Conservation (phyloP, 2,797 vertebrate species). For the Squalus acanthias region DNA sequence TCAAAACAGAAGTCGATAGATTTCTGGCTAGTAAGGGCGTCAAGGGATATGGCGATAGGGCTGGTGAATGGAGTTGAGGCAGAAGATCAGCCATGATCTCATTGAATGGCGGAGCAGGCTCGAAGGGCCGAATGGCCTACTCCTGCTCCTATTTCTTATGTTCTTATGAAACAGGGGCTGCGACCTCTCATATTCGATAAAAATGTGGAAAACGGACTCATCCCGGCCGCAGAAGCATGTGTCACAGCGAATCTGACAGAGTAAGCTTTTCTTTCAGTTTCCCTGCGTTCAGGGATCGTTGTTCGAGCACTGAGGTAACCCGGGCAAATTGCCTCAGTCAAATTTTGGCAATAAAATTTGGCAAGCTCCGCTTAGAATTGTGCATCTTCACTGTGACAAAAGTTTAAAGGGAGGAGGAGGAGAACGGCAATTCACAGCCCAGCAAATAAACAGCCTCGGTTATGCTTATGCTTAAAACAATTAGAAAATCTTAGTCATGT, state of each 20-base stretch:
- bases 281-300: background rate
- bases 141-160: too few relatives aligned
- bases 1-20: too few relatives aligned
- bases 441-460: background rate
- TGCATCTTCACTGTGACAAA: background rate
- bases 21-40: too few relatives aligned
- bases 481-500: background rate
- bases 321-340: background rate
- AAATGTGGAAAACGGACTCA: background rate
- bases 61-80: too few relatives aligned
- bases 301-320: background rate
- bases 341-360: background rate
- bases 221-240: background rate
- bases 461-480: background rate
- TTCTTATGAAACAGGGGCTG: background rate
- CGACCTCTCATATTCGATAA: background rate
- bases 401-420: background rate
- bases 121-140: too few relatives aligned
- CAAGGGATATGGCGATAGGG: too few relatives aligned
- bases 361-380: background rate
- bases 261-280: background rate
- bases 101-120: too few relatives aligned
- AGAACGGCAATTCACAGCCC: background rate
- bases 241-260: background rate
- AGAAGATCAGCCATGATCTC: too few relatives aligned